These are phyloP conservation scores for Eugnorisma glareosa DNA, from an alignment of 2,888 invertebrate genomes.

Conservation along the genomic window DNA sequence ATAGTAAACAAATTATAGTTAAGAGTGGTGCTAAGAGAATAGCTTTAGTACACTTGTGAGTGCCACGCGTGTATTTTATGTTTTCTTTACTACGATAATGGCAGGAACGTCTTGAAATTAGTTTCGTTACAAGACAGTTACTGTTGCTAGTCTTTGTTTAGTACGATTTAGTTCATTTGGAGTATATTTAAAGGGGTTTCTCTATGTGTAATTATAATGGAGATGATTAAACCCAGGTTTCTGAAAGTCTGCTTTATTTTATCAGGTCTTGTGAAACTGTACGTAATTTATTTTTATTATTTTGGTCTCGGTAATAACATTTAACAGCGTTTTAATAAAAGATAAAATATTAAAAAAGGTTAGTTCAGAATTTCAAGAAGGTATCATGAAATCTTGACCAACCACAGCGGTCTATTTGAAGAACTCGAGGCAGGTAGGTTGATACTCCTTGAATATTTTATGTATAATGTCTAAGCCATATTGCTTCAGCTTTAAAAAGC, in stretches of 20 bases:
- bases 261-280: neutral
- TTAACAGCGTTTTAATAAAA: neutral
- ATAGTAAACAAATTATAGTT: slow-evolving; percentile 47
- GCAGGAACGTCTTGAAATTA: slow-evolving; percentile 55
- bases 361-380: neutral
- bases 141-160: slow-evolving; percentile 34
- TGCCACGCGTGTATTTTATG: slow-evolving; percentile 62
- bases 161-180: slow-evolving; percentile 44
- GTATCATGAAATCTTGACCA: neutral
- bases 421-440: neutral
- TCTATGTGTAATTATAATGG: slow-evolving; percentile 38
- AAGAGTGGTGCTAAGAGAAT: slow-evolving; percentile 41
- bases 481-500: slow-evolving; percentile 1
- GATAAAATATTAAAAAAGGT: neutral
- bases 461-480: neutral
- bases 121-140: slow-evolving; percentile 54
- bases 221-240: slow-evolving; percentile 19
- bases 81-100: slow-evolving; percentile 51
- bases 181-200: slow-evolving; percentile 27
- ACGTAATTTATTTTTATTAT: neutral
- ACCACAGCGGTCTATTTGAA: neutral
- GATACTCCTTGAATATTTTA: neutral
- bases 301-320: neutral
- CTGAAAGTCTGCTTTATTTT: slow-evolving; percentile 7
- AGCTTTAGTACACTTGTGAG: slow-evolving; percentile 55